Percentiles rank a stretch among this genome's conserved stretches.
Conservation (phyloP, 2,113 vertebrate genomes). For the Cheirogaleus medius region DNA sequence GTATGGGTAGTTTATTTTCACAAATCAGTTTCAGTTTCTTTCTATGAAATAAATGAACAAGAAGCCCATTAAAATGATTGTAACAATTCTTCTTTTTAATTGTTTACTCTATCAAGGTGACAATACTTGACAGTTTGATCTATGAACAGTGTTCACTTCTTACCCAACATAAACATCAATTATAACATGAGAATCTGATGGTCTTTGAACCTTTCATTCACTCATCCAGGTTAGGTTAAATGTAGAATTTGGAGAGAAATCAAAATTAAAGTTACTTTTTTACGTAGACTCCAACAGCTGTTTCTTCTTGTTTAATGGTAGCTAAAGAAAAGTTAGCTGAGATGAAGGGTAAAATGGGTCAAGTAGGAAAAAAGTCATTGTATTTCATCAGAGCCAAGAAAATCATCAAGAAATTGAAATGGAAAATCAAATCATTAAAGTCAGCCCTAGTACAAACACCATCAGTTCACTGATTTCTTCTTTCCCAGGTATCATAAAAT, state of each 20-base stretch:
- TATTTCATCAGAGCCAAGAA: slow-evolving; percentile 46
- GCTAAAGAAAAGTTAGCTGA: slow-evolving; percentile 58
- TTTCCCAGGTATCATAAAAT: background rate
- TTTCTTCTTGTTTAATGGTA: slow-evolving; percentile 62
- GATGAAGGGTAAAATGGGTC: slow-evolving; percentile 6
- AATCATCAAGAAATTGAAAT: background rate
- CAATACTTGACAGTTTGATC: slow-evolving; percentile 64
- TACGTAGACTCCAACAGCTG: background rate
- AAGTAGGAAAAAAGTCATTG: background rate
- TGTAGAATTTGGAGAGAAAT: slow-evolving; percentile 50
- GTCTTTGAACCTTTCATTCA: slow-evolving; percentile 55
- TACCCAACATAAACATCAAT: slow-evolving; percentile 68
- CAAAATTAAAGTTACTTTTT: slow-evolving; percentile 55
- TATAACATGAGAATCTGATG: slow-evolving; percentile 60
- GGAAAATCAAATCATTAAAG: slow-evolving; percentile 37
- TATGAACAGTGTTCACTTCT: slow-evolving; percentile 69
- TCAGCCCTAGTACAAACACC: background rate
- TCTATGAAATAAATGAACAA: slow-evolving; percentile 69
- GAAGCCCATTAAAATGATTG: slow-evolving; percentile 65
- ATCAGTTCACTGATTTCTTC: background rate
- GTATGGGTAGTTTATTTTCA: slow-evolving; percentile 68
- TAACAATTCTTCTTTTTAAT: slow-evolving; percentile 68
- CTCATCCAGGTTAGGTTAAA: slow-evolving; percentile 71
- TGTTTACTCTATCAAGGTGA: slow-evolving; percentile 59
- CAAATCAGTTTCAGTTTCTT: slow-evolving; percentile 67